These are phyloP conservation scores for Scotopteryx bipunctaria DNA, from an alignment of 2,888 invertebrate species.

Conservation along the genomic window DNA sequence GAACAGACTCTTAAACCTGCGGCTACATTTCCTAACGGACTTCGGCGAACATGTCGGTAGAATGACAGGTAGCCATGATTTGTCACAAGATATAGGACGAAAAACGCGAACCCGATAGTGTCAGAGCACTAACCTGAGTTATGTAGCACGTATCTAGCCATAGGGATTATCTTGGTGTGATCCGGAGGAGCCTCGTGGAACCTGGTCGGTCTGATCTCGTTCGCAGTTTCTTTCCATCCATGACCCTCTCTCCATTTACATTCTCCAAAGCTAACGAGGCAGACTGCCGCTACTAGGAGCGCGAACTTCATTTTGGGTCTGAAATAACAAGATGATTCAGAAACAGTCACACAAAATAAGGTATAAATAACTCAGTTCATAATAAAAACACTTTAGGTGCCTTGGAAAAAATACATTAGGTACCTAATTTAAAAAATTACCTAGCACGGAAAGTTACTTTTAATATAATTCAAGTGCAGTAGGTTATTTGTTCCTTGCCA, in stretches of 20 bases:
- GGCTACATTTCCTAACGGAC: too few species aligned
- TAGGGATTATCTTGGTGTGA: constrained; percentile 83
- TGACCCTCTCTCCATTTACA: constrained; percentile 32
- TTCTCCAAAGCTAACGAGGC: constrained; percentile 23
- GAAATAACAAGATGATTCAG: too few species aligned
- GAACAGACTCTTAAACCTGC: too few species aligned
- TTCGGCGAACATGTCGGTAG: too few species aligned
- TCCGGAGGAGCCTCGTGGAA: constrained; percentile 79
- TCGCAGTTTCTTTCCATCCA: constrained; percentile 41
- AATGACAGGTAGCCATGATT: too few species aligned
- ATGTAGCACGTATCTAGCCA: constrained; percentile 89
- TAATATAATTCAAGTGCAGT: too few species aligned
- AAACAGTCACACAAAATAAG: too few species aligned
- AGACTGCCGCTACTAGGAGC: constrained; percentile 21
- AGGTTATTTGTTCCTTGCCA: constrained; percentile 9
- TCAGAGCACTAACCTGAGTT: constrained; percentile 81
- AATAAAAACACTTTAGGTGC: too few species aligned
- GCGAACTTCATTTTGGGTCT: constrained; percentile 31
- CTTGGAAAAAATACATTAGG: not conserved
- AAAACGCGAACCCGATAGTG: not conserved
- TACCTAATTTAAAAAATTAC: not conserved
- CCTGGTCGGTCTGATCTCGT: constrained; percentile 45
- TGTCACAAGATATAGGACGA: too few species aligned
- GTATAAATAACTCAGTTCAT: too few species aligned
- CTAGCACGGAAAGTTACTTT: too few species aligned